A percentile compares a stretch with the other conserved stretches of the same genome.
phyloP scores from a whole-genome alignment of 2,113 vertebrate genomes.

The Mixornis gularis region DNA sequence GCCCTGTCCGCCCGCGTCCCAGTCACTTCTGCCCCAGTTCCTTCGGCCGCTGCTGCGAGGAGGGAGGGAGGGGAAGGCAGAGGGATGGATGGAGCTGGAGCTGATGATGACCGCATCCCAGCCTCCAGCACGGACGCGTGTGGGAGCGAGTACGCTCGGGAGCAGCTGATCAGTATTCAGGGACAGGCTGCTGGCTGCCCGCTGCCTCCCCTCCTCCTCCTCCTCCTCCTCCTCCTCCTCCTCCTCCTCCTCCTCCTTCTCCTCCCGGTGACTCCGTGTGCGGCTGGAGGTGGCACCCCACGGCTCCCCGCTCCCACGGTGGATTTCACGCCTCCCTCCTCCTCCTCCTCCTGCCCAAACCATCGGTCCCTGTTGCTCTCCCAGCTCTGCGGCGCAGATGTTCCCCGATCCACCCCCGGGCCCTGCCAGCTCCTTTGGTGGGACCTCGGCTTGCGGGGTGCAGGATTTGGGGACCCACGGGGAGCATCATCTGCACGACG shows the following conservation, averaged over 20 bases:
- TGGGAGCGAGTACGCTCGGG: neutral
- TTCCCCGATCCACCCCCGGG: neutral
- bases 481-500: rapidly evolving
- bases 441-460: neutral
- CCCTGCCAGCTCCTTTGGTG: neutral
- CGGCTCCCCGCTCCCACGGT: neutral
- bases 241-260: neutral
- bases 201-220: neutral
- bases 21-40: conserved; percentile 44
- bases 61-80: neutral
- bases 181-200: neutral
- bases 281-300: neutral
- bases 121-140: neutral
- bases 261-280: neutral
- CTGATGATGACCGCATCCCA: neutral
- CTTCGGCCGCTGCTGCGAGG: neutral
- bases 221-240: no score
- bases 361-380: neutral
- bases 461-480: neutral
- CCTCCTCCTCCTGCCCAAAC: neutral
- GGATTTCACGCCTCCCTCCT: neutral
- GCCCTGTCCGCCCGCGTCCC: neutral
- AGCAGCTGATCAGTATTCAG: conserved; percentile 17
- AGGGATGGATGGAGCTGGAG: neutral
- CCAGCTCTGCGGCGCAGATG: neutral